Percentiles rank a stretch among this genome's conserved stretches.
Conservation (phyloP, 2,113 vertebrate species). For the Macaca nemestrina region DNA sequence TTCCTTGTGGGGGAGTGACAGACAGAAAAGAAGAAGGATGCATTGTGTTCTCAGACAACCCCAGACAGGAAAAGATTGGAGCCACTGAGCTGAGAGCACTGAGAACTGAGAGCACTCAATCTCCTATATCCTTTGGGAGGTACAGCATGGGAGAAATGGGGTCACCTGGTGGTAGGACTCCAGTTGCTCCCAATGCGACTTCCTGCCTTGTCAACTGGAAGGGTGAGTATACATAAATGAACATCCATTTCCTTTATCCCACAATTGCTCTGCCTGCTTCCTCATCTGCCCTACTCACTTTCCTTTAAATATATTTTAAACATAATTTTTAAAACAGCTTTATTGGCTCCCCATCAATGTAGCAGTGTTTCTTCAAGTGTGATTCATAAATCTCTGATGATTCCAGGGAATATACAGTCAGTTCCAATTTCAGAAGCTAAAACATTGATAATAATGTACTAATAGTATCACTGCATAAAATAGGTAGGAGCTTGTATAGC, state of each 20-base stretch:
- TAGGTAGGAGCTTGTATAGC: neutral
- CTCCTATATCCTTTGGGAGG: neutral
- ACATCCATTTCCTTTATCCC: neutral
- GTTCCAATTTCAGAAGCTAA: neutral
- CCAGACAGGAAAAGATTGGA: neutral
- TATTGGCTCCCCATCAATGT: neutral
- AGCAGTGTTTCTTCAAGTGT: neutral
- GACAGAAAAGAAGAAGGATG: neutral
- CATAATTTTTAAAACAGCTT: neutral
- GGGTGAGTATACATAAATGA: neutral
- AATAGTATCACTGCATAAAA: neutral
- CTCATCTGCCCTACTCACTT: neutral
- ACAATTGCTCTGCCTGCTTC: neutral
- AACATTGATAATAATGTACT: neutral
- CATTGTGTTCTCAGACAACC: neutral
- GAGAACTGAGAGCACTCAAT: neutral
- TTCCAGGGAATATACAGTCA: neutral
- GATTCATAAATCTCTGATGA: neutral
- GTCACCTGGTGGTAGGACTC: neutral
- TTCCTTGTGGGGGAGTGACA: neutral
- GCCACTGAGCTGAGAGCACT: neutral
- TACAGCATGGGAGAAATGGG: neutral
- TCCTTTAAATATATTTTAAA: neutral
- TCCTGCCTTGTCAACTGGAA: neutral
- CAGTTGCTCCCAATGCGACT: neutral